Conservation (phyloP, 2,888 invertebrate genomes). For the Nasonia oneida region DNA sequence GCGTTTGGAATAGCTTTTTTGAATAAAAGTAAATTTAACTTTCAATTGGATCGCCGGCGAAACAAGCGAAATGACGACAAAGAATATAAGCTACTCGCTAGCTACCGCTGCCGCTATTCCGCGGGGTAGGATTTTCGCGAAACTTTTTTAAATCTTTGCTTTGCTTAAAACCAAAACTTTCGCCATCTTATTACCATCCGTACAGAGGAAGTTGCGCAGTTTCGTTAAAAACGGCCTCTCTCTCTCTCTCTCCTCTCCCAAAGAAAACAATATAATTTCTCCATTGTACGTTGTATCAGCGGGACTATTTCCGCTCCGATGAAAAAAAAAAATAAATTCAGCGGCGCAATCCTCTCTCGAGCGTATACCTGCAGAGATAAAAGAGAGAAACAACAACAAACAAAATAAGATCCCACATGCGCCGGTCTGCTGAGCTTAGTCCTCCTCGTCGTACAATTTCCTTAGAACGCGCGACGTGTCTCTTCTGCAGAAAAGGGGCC, state of each 20-base stretch:
- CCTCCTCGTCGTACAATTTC: constrained; percentile 1
- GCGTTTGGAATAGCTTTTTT: not conserved
- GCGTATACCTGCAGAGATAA: not conserved
- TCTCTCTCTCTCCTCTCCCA: not conserved
- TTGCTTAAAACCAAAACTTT: constrained; percentile 7
- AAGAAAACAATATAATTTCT: constrained; percentile 5
- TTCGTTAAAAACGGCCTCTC: not conserved
- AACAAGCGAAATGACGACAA: constrained; percentile 6
- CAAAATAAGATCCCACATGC: not conserved
- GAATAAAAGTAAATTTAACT: not conserved
- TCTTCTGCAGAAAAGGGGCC: not conserved
- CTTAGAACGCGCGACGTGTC: not conserved
- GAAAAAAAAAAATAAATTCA: not conserved
- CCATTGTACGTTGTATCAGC: not conserved
- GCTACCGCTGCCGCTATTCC: not conserved
- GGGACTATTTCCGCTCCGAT: not conserved
- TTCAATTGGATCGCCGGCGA: not conserved
- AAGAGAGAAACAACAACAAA: not conserved
- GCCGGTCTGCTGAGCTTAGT: constrained; percentile 2
- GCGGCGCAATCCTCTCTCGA: not conserved
- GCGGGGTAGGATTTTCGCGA: not conserved
- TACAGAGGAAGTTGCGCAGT: not conserved
- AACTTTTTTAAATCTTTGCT: constrained; percentile 17
- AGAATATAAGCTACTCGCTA: not conserved
- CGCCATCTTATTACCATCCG: not conserved